Evolutionary conservation across 2,113 vertebrate species (phyloP).

Genomic region (Actenoides lindsayi): DNA sequence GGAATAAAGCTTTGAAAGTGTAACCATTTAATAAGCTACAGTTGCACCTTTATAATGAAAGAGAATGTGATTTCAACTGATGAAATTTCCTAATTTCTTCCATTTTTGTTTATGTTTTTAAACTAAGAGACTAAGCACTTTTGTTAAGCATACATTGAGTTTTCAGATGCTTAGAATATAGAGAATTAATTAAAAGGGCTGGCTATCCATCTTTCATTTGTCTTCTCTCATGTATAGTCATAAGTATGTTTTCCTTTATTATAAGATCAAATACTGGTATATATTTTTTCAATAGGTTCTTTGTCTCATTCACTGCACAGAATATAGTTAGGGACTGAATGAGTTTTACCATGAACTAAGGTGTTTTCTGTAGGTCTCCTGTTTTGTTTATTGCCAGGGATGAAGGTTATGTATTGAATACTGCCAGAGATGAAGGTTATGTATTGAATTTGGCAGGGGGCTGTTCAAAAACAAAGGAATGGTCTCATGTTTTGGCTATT

Average conservation of each 20-base stretch:
- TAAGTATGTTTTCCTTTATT: slow-evolving; percentile 5
- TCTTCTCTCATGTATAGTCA: not conserved
- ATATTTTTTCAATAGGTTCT: not conserved
- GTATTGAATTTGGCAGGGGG: not conserved
- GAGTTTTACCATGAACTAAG: not conserved
- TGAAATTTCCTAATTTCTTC: not conserved
- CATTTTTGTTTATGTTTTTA: not conserved
- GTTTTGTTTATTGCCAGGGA: not conserved
- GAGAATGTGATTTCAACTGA: not conserved
- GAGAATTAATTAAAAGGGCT: slow-evolving; percentile 1
- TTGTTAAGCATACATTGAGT: not conserved
- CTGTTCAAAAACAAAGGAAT: slow-evolving; percentile 38
- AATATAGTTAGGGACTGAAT: not conserved
- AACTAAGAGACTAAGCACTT: not conserved
- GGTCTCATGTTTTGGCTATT: slow-evolving; percentile 29
- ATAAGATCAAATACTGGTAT: not conserved
- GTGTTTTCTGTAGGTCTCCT: slow-evolving; percentile 25
- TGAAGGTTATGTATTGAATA: slow-evolving; percentile 44
- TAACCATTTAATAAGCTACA: not conserved
- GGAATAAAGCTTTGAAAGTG: not conserved
- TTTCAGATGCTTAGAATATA: slow-evolving; percentile 4
- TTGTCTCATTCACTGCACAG: not conserved
- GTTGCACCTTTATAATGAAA: not conserved
- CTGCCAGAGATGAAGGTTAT: slow-evolving; percentile 27
- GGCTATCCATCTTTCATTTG: not conserved